Evolutionary conservation across 2,888 invertebrate genomes (phyloP), one percentile per base, ranked within the genome.

Genomic region (Chrysolina haemoptera): DNA sequence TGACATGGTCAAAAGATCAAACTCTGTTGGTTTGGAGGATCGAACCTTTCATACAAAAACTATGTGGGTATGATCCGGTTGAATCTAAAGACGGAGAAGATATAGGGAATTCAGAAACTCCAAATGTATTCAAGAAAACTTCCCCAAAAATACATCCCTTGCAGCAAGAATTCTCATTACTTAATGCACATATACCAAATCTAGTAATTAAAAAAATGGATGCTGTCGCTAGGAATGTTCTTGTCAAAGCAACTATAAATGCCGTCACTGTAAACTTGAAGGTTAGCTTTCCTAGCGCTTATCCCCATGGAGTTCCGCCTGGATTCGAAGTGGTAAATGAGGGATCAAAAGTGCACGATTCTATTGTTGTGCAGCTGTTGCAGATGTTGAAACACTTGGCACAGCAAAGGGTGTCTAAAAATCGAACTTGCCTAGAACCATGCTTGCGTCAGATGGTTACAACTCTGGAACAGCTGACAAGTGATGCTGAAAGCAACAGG

Each of bases 1-100:
- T 98, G 0, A 98, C 98, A 1, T 98, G 98, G 98, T 97, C 97
- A 0, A 93, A 96, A 85, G 98, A 98, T 89, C 97, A 98, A 85
- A 96, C 94, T 14, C 89, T 98, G 50, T 91, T 98, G 68, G 93
- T 98, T 22, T 98, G 98, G 96, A 93, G 94, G 84, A 95, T 98
- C 84, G 96, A 96, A 85, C 93, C 95, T 53, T 93, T 94, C 74
- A 89, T 98, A 77, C 92, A 96, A 81, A 96, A 96, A 89, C 89
- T 95, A 84, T 96, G 96, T 85, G 91, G 94, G 55, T 92, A 93
- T 81, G 93, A 93, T 84, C 91, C 92, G 74, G 91, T 91, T 48
- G 91, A 86, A 66, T 63, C 78, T 1, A 77, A 75, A 35, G 79
- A 80, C 46, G 62, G 73, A 12, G 79, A 75, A 27, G 80, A 79